Evolutionary conservation across 2,797 vertebrate genomes (phyloP).

Genomic region (Denticeps clupeoides): DNA sequence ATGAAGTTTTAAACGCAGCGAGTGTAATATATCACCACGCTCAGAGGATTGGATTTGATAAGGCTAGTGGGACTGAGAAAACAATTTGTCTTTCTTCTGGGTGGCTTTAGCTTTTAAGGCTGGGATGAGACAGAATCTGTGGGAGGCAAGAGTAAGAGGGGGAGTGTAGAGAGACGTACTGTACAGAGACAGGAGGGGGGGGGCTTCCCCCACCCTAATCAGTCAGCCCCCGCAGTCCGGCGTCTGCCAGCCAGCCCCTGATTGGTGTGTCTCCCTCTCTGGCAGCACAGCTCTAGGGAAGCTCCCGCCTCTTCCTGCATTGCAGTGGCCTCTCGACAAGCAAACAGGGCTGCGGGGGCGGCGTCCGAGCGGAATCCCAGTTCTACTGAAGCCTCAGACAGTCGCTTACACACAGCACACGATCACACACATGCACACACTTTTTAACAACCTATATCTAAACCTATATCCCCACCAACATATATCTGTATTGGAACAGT

Average conservation of each 20-base stretch:
- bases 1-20: too few species aligned
- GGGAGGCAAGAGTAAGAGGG: not conserved
- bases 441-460: not conserved
- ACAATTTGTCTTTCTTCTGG: too few species aligned
- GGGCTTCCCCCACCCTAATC: conserved; percentile 16
- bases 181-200: not conserved
- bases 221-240: conserved; percentile 16
- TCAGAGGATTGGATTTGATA: too few species aligned
- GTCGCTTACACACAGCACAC: not conserved
- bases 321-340: conserved; percentile 42
- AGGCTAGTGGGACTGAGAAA: too few species aligned
- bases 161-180: not conserved
- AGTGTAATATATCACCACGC: too few species aligned
- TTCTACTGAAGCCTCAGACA: conserved; percentile 16
- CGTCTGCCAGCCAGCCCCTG: conserved; percentile 14
- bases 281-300: conserved; percentile 18
- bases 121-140: not conserved
- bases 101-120: too few species aligned
- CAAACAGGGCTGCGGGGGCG: not conserved
- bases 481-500: too few species aligned
- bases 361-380: conserved; percentile 15
- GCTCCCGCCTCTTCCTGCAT: conserved; percentile 43
- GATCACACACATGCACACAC: not conserved
- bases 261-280: conserved; percentile 36
- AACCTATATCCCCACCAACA: not conserved